Conservation (phyloP, 2,888 invertebrate genomes). For the Eustalomyia histrio region DNA sequence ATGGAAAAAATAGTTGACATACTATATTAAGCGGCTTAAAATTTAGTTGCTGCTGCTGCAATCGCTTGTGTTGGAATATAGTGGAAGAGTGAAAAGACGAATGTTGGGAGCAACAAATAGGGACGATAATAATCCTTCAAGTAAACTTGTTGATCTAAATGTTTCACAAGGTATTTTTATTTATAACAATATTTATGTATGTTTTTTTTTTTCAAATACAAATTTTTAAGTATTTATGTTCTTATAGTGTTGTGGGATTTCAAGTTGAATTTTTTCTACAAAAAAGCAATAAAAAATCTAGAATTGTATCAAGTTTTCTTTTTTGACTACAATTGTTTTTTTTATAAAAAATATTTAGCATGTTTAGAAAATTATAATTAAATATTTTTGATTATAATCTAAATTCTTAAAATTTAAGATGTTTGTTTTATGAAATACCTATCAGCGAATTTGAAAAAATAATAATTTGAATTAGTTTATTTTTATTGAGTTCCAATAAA, state of each 20-base stretch:
- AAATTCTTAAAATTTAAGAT: too few species aligned
- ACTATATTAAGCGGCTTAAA: conserved; percentile 61
- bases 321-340: too few species aligned
- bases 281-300: too few species aligned
- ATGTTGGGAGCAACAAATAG: neutral
- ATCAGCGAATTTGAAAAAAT: too few species aligned
- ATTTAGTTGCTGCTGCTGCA: conserved; percentile 15
- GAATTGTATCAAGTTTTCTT: too few species aligned
- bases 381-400: too few species aligned
- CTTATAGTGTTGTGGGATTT: neutral
- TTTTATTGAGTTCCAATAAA: too few species aligned
- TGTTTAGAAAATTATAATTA: too few species aligned
- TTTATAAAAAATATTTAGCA: too few species aligned
- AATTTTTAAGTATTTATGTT: neutral
- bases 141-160: conserved; percentile 43
- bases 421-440: too few species aligned
- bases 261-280: neutral
- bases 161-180: conserved; percentile 8
- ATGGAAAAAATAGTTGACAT: conserved; percentile 43
- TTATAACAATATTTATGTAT: neutral
- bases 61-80: neutral
- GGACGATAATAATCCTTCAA: conserved; percentile 31
- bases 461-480: too few species aligned
- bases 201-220: neutral
- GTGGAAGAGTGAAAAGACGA: conserved; percentile 11